These are phyloP conservation scores for Bugula neritina DNA, from an alignment of 2,888 invertebrate genomes.

Conservation along the genomic window DNA sequence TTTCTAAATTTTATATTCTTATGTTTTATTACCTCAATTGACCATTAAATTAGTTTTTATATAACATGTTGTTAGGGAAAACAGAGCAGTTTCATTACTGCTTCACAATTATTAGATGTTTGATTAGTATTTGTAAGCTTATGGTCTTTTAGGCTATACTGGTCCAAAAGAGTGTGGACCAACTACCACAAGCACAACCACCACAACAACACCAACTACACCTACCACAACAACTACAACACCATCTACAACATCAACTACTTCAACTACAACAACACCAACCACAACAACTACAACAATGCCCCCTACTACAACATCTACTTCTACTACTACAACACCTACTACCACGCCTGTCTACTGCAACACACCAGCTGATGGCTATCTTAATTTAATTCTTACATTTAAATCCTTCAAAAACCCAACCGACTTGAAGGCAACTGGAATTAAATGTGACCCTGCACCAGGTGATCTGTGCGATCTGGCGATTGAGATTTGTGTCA, in stretches of 20 bases:
- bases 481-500: conserved; percentile 5
- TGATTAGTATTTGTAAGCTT: too few species aligned
- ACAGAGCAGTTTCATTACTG: too few species aligned
- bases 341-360: conserved; percentile 16
- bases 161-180: conserved; percentile 1
- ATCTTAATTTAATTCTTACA: background rate
- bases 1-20: too few species aligned
- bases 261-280: background rate
- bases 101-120: too few species aligned
- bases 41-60: too few species aligned
- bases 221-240: background rate
- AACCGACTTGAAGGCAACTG: background rate
- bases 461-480: conserved; percentile 7
- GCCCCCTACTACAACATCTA: background rate
- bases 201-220: conserved; percentile 11
- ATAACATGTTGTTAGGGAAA: too few species aligned
- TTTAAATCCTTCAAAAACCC: conserved; percentile 5
- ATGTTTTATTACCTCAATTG: too few species aligned
- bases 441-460: background rate
- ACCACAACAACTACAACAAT: conserved; percentile 10
- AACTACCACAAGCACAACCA: conserved; percentile 12
- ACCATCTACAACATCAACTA: background rate
- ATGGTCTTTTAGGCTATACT: background rate
- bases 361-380: background rate
- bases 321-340: background rate